Percentiles rank a stretch among this genome's conserved stretches.
phyloP scores from a whole-genome alignment of 2,797 vertebrate species.

The Yasuhikotakia modesta region DNA sequence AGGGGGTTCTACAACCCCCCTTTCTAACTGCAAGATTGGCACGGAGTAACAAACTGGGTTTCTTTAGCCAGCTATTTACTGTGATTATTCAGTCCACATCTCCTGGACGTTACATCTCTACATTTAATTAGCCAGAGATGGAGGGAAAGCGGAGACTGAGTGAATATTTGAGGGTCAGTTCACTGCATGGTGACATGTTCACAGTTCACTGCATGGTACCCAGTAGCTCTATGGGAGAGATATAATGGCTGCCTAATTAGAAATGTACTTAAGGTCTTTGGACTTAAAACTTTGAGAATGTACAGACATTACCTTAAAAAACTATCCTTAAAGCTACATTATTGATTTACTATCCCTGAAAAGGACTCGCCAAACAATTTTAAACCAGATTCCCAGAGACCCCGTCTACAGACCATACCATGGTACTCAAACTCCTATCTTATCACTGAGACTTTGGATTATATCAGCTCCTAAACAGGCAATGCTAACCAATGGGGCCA shows the following conservation, averaged over 20 bases:
- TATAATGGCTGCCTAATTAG: constrained; percentile 48
- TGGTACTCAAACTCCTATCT: no score
- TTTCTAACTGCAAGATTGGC: constrained; percentile 57
- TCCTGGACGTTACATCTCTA: constrained; percentile 47
- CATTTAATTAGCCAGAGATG: constrained; percentile 52
- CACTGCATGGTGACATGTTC: constrained; percentile 55
- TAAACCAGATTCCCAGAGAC: neutral
- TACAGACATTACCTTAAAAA: neutral
- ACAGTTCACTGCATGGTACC: no score
- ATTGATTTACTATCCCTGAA: neutral
- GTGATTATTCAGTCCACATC: constrained; percentile 58
- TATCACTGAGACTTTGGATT: no score
- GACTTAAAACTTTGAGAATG: neutral
- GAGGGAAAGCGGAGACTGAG: constrained; percentile 38
- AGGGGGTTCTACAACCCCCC: no score
- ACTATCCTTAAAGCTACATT: neutral
- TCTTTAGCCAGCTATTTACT: constrained; percentile 65
- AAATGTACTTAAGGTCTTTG: neutral
- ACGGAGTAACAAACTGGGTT: constrained; percentile 46
- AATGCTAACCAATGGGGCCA: constrained; percentile 5
- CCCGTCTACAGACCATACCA: no score
- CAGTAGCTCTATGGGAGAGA: constrained; percentile 49
- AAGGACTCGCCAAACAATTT: neutral
- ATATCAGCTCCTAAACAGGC: neutral
- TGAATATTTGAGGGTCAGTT: constrained; percentile 51